Conservation (phyloP, 2,113 vertebrate genomes). For the Sapajus apella region DNA sequence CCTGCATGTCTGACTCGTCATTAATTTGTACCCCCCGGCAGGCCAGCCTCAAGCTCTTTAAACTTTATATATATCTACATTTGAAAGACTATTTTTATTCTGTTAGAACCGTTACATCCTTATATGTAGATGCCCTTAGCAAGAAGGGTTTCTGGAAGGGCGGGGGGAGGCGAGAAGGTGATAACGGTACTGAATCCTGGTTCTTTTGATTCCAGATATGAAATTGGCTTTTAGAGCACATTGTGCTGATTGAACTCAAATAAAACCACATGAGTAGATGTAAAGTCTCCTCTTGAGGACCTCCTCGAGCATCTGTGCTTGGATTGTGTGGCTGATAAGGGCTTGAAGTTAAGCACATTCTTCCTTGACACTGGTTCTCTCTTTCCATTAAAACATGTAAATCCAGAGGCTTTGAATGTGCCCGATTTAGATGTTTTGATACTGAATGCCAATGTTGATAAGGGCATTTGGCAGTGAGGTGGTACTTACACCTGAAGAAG, state of each 20-base stretch:
- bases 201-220: not conserved
- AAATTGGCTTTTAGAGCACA: not conserved
- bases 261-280: not conserved
- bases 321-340: not conserved
- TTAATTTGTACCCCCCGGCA: not conserved
- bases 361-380: not conserved
- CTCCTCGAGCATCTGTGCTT: not conserved
- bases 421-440: not conserved
- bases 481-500: constrained; percentile 30
- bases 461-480: not conserved
- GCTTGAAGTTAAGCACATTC: not conserved
- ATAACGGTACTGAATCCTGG: not conserved
- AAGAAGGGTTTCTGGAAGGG: not conserved
- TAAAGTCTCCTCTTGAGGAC: not conserved
- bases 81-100: not conserved
- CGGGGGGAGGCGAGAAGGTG: not conserved
- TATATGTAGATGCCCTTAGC: not conserved
- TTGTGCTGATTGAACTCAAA: fast-evolving
- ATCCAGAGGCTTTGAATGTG: not conserved
- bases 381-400: constrained; percentile 50
- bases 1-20: not conserved
- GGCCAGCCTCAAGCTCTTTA: not conserved
- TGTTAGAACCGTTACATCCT: not conserved
- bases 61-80: not conserved
- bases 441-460: not conserved